These are phyloP conservation scores for Eulemur rubriventer DNA, from an alignment of 2,797 vertebrate species.

Conservation along the genomic window DNA sequence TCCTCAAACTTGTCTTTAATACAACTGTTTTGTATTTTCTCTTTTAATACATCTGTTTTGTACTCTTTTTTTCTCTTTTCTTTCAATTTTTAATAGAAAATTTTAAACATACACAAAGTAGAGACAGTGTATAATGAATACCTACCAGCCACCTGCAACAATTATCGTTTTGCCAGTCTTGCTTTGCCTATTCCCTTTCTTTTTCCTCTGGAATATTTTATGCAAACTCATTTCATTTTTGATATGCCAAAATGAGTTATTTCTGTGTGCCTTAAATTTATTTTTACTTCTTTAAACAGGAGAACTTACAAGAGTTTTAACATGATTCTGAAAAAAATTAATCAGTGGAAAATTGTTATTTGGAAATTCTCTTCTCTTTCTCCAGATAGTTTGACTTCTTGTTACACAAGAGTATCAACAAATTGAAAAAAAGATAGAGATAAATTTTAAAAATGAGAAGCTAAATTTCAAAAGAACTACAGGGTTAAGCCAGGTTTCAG, in stretches of 20 bases:
- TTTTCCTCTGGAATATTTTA: not conserved
- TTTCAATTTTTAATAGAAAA: not conserved
- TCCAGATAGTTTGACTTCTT: not conserved
- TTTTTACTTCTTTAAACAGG: conserved; percentile 8
- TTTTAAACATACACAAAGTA: not conserved
- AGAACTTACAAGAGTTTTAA: not conserved
- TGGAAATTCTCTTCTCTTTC: not conserved
- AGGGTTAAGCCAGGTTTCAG: not conserved
- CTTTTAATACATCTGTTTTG: not conserved
- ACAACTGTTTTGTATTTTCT: not conserved
- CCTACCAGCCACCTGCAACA: not conserved
- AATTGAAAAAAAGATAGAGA: not conserved
- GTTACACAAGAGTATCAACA: not conserved
- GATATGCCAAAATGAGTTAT: not conserved
- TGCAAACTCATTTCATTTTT: not conserved
- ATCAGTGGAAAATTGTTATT: not conserved
- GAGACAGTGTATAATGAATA: not conserved
- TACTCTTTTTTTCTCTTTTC: not conserved
- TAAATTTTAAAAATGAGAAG: not conserved
- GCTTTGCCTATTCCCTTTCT: not conserved
- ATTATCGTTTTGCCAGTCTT: not conserved
- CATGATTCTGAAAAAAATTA: not conserved
- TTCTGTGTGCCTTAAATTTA: not conserved
- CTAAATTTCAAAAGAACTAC: not conserved
- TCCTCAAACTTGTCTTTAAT: not conserved